These are phyloP conservation scores for Amphiprion percula DNA, from an alignment of 2,113 vertebrate genomes.

Conservation along the genomic window DNA sequence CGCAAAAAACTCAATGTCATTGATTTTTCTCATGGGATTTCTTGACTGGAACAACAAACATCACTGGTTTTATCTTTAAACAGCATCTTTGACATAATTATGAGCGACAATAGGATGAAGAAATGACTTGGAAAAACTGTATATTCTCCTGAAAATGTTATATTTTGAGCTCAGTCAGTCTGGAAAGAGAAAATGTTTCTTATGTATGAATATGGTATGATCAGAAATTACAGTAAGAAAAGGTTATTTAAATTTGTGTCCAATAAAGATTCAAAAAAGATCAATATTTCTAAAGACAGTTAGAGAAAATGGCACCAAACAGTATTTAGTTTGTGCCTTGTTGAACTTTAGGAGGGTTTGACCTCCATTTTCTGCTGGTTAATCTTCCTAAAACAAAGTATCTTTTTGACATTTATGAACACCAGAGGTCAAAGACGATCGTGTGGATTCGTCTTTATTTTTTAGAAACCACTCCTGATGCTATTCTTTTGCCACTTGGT, in stretches of 20 bases:
- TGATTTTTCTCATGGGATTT: background rate
- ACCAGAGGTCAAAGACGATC: background rate
- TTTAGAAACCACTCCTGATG: background rate
- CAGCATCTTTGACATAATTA: background rate
- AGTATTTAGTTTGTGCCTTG: background rate
- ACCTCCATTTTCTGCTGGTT: background rate
- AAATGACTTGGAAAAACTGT: background rate
- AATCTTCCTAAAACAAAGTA: background rate
- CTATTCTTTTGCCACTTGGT: background rate
- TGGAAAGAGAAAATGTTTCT: background rate
- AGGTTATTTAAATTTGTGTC: too few relatives aligned
- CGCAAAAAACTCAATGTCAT: background rate
- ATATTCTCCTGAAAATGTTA: background rate
- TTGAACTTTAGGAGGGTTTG: background rate
- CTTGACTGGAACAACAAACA: background rate
- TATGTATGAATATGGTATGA: background rate
- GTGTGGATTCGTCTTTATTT: background rate
- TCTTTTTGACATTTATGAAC: background rate
- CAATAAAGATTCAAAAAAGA: too few relatives aligned
- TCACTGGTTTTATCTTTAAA: background rate
- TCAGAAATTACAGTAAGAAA: background rate
- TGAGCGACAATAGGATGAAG: background rate
- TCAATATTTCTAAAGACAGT: too few relatives aligned
- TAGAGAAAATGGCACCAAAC: background rate
- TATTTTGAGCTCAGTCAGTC: background rate